Evolutionary conservation across 2,113 vertebrate species (phyloP), one percentile per base, ranked within the genome.

Genomic region (Thymallus thymallus): DNA sequence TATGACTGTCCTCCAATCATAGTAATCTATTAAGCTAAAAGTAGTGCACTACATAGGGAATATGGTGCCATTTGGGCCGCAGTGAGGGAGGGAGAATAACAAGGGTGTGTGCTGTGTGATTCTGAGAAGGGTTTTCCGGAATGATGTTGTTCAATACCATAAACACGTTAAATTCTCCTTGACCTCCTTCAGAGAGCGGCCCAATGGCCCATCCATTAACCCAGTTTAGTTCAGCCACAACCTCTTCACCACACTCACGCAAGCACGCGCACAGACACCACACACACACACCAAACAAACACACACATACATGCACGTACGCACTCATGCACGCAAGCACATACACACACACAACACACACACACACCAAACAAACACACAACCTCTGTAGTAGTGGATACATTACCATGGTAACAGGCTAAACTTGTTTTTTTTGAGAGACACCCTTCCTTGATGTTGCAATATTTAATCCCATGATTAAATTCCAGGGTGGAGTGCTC

Each of bases 401-500:
- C 29, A 41, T 80, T 81, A 72, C 87, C 84, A 88, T 85, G 72
- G 85, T 63, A 20, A 86, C 74, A 63, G 75, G 63, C 63, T 46
- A 48, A 69, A 75, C 62, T 14, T 67, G 66, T 85, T 5, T 18
- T 48, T 48, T 48, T 48, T 18, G 77, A 83, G 80, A 74, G 22
- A 72, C 55, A 82, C 48, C 74, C 75, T 73, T 65, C 76, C 68
- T 68, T 78, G 65, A 83, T 89, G 87, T 90, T 83, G 88, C 83
- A 91, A 91, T 79, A 83, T 82, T 83, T 87, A 89, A 88, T 83
- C 55, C 73, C 68, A 74, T 85, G 79, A 89, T 88, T 85, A 67
- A 88, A 89, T 88, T 86, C 88, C 71, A 46, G 77, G 79, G 82
- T 82, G 83, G 86, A 77, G 80, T 32, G 70, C 68, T 61, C 46